phyloP scores from a whole-genome alignment of 2,113 vertebrate species.

The Furnarius figulus region DNA sequence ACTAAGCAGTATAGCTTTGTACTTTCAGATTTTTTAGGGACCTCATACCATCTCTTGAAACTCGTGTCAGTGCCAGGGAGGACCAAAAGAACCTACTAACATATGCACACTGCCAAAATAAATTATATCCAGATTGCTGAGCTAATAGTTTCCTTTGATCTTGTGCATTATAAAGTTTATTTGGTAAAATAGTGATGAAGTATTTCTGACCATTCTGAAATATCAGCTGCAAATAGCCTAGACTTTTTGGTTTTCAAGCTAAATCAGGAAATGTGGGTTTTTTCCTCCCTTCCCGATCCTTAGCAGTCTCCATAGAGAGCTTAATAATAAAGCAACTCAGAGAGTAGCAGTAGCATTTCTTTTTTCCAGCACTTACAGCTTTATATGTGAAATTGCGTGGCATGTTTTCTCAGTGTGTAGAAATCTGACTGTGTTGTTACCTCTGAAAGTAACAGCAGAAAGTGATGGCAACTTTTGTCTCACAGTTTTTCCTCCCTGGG shows the following conservation, averaged over 20 bases:
- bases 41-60: not conserved
- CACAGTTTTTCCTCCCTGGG: not conserved
- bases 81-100: slow-evolving; percentile 1
- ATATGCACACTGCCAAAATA: slow-evolving; percentile 3
- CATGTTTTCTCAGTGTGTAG: not conserved
- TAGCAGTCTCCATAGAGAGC: not conserved
- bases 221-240: not conserved
- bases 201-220: not conserved
- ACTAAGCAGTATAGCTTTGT: not conserved
- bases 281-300: not conserved
- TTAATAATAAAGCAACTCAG: not conserved
- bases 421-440: not conserved
- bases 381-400: not conserved
- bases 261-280: not conserved
- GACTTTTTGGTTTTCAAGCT: not conserved
- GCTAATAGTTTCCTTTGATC: slow-evolving; percentile 34
- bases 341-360: not conserved
- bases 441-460: not conserved
- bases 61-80: not conserved
- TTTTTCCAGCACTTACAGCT: not conserved
- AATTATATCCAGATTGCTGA: not conserved
- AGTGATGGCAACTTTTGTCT: not conserved
- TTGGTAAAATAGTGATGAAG: slow-evolving; percentile 2
- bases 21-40: not conserved
- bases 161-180: slow-evolving; percentile 3